Percentiles rank a stretch among this genome's conserved stretches.
phyloP scores from a whole-genome alignment of 1,140 invertebrate species.

The Adelges cooleyi region DNA sequence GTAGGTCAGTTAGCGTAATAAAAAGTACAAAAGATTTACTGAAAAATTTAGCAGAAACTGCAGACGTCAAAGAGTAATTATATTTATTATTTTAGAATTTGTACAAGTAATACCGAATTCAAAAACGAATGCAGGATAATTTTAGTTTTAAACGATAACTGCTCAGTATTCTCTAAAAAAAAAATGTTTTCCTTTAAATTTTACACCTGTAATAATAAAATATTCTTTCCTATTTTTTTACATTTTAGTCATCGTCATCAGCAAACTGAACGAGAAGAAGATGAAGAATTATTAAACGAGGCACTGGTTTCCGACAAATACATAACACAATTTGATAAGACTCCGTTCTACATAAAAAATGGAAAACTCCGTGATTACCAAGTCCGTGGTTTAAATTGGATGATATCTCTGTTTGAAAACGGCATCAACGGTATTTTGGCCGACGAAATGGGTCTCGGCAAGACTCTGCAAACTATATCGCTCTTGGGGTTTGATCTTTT shows the following conservation, averaged over 20 bases:
- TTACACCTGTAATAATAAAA: no score
- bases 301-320: slow-evolving; percentile 61
- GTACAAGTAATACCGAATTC: no score
- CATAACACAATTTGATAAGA: slow-evolving; percentile 80
- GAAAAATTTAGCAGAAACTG: slow-evolving; percentile 30
- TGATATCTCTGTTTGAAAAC: slow-evolving; percentile 64
- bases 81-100: no score
- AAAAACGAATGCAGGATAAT: no score
- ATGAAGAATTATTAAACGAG: slow-evolving; percentile 91
- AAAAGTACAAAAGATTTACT: slow-evolving; percentile 31
- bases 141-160: neutral
- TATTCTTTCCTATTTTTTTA: slow-evolving; percentile 18
- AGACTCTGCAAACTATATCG: slow-evolving; percentile 47
- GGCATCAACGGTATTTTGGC: slow-evolving; percentile 50
- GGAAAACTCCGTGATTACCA: slow-evolving; percentile 98
- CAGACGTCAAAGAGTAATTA: slow-evolving; percentile 53
- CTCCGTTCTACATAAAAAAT: slow-evolving; percentile 76
- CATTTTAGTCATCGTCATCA: slow-evolving; percentile 91
- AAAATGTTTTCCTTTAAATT: neutral
- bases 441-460: slow-evolving; percentile 55
- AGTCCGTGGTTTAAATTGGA: slow-evolving; percentile 97
- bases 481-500: neutral
- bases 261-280: slow-evolving; percentile 98
- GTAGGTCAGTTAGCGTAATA: slow-evolving; percentile 30
- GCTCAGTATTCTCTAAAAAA: no score